Conservation (phyloP, 2,797 vertebrate genomes). For the Sandelia bainsii region DNA sequence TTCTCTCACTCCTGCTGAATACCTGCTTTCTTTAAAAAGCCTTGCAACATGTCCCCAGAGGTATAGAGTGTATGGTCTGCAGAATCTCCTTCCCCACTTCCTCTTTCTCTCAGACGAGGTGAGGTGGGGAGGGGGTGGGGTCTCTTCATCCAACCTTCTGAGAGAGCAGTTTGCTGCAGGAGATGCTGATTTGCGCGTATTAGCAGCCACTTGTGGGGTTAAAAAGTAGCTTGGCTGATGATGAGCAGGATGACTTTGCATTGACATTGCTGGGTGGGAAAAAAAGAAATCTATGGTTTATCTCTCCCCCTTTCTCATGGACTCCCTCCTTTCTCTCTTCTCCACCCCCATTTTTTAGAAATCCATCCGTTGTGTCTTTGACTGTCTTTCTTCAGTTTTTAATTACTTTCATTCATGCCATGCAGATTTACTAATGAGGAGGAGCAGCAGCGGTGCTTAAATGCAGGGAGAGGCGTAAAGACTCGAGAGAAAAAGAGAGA, state of each 20-base stretch:
- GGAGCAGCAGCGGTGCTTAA: constrained; percentile 73
- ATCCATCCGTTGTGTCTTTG: constrained; percentile 53
- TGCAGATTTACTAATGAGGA: constrained; percentile 81
- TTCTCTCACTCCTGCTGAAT: constrained; percentile 60
- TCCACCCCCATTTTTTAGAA: constrained; percentile 30
- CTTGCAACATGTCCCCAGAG: constrained; percentile 63
- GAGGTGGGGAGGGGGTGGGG: constrained; percentile 27
- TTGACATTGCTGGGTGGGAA: constrained; percentile 43
- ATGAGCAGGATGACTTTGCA: constrained; percentile 45
- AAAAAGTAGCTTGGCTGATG: constrained; percentile 40
- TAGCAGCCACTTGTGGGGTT: constrained; percentile 47
- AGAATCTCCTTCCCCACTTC: constrained; percentile 39
- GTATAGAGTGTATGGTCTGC: constrained; percentile 63
- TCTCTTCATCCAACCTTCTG: constrained; percentile 49
- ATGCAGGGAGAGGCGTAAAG: constrained; percentile 51
- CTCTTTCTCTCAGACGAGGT: constrained; percentile 41
- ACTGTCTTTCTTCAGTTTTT: constrained; percentile 59
- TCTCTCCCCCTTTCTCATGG: constrained; percentile 33
- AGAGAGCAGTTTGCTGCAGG: constrained; percentile 44
- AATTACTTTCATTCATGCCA: constrained; percentile 82
- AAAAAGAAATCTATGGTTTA: constrained; percentile 20
- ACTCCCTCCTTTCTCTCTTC: constrained; percentile 20
- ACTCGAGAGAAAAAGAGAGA: constrained; percentile 59
- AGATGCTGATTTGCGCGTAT: constrained; percentile 51
- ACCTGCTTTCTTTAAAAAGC: constrained; percentile 49